These are phyloP conservation scores for Cataglyphis albicans DNA, from an alignment of 2,888 invertebrate genomes.

Conservation along the genomic window DNA sequence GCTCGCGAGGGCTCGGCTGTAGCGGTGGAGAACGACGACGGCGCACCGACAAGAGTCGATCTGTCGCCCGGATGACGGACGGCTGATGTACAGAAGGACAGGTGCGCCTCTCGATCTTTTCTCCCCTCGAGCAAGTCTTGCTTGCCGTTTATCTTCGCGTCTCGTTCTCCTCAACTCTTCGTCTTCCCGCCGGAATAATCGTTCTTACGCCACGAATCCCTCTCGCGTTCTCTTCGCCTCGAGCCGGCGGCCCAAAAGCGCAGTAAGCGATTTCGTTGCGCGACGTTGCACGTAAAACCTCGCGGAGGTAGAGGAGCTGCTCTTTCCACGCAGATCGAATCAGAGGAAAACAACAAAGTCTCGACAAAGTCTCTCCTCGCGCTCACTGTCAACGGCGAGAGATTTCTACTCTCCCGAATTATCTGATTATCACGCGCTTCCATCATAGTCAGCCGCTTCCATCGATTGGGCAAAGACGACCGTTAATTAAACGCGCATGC, in stretches of 20 bases:
- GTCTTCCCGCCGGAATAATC: slow-evolving; percentile 45
- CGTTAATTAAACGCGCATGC: slow-evolving; percentile 44
- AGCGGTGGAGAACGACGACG: slow-evolving; percentile 57
- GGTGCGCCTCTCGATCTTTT: slow-evolving; percentile 79
- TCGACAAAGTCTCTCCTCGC: neutral
- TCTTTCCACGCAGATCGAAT: slow-evolving; percentile 33
- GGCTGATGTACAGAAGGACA: slow-evolving; percentile 84
- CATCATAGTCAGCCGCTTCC: neutral
- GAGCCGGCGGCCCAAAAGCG: slow-evolving; percentile 24
- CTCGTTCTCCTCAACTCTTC: slow-evolving; percentile 40
- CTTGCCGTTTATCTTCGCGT: slow-evolving; percentile 57
- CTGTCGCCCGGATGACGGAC: slow-evolving; percentile 81
- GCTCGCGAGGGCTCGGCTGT: slow-evolving; percentile 52
- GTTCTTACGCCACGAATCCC: slow-evolving; percentile 39
- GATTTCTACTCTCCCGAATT: neutral
- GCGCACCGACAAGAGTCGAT: slow-evolving; percentile 66
- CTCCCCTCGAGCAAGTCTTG: slow-evolving; percentile 51
- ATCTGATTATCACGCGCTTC: neutral
- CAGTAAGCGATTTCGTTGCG: slow-evolving; percentile 34
- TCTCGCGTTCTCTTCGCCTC: slow-evolving; percentile 33
- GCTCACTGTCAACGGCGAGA: neutral
- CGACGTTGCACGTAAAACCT: slow-evolving; percentile 22
- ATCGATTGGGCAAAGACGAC: neutral
- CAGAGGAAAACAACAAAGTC: neutral
- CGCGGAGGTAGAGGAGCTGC: slow-evolving; percentile 19